A percentile compares a stretch with the other conserved stretches of the same genome.
These are phyloP conservation scores for Alauda arvensis DNA, from an alignment of 2,797 vertebrate species.

Conservation along the genomic window DNA sequence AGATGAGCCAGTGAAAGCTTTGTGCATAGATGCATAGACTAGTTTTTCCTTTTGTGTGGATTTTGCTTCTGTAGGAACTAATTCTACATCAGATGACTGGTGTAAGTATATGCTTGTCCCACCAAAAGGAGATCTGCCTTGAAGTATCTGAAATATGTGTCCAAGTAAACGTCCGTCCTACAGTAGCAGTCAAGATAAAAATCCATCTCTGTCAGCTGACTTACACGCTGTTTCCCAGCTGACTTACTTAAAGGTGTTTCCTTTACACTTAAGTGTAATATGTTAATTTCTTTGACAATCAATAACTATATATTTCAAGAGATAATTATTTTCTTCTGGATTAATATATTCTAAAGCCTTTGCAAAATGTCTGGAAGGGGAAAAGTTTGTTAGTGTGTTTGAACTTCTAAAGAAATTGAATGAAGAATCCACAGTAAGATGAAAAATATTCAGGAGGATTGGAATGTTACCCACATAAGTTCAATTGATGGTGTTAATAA, in stretches of 20 bases:
- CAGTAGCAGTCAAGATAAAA: neutral
- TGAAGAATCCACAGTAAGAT: neutral
- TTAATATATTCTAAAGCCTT: slow-evolving; percentile 9
- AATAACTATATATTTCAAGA: neutral
- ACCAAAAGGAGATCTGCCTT: neutral
- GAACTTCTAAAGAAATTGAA: neutral
- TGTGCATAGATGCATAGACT: neutral
- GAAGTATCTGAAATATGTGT: neutral
- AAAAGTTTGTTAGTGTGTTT: neutral
- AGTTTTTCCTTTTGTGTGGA: neutral
- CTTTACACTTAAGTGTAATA: neutral
- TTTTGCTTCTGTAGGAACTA: neutral
- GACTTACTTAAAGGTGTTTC: neutral
- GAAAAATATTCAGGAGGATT: neutral
- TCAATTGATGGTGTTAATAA: neutral
- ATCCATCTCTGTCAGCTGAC: neutral
- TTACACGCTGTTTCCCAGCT: neutral
- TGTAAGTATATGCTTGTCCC: neutral
- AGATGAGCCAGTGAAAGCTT: neutral
- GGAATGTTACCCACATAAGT: neutral
- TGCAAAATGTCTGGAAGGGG: slow-evolving; percentile 10
- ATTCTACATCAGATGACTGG: neutral
- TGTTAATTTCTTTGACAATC: slow-evolving; percentile 4
- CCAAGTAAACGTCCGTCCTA: neutral
- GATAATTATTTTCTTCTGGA: neutral